Evolutionary conservation across 2,888 invertebrate species (phyloP).

Genomic region (Tachina fera): DNA sequence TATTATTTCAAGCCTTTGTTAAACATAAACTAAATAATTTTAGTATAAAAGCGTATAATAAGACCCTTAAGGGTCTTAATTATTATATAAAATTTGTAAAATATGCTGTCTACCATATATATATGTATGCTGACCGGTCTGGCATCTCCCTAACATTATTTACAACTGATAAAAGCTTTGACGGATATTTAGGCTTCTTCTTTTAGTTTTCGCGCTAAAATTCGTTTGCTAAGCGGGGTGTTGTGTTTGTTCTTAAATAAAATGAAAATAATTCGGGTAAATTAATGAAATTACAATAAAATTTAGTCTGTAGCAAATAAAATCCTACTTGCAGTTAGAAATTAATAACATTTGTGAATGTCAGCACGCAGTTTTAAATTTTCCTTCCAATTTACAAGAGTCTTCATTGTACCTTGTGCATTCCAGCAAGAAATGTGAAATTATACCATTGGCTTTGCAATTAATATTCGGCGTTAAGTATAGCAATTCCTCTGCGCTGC

Average conservation of each 20-base stretch:
- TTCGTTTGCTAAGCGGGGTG: background rate
- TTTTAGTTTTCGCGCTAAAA: conserved; percentile 5
- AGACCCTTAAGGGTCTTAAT: no score
- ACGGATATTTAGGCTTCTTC: conserved; percentile 34
- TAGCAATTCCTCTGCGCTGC: background rate
- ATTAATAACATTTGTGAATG: conserved; percentile 47
- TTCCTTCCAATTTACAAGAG: conserved; percentile 1
- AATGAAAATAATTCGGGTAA: conserved; percentile 56
- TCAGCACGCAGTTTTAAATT: conserved; percentile 45
- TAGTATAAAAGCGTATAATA: no score
- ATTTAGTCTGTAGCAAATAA: background rate
- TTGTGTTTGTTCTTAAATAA: background rate
- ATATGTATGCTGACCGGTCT: background rate
- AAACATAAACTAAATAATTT: background rate
- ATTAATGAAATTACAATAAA: background rate
- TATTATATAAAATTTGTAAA: no score
- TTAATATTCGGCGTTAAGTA: conserved; percentile 61
- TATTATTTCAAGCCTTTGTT: background rate
- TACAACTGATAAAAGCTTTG: background rate
- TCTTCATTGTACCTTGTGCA: conserved; percentile 39
- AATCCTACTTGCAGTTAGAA: conserved; percentile 41
- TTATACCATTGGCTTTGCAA: conserved; percentile 53
- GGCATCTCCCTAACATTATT: conserved; percentile 2
- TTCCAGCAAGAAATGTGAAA: conserved; percentile 38
- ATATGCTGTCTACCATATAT: no score